Conservation (phyloP, 2,888 invertebrate species). For the Standfussiana lucernea region DNA sequence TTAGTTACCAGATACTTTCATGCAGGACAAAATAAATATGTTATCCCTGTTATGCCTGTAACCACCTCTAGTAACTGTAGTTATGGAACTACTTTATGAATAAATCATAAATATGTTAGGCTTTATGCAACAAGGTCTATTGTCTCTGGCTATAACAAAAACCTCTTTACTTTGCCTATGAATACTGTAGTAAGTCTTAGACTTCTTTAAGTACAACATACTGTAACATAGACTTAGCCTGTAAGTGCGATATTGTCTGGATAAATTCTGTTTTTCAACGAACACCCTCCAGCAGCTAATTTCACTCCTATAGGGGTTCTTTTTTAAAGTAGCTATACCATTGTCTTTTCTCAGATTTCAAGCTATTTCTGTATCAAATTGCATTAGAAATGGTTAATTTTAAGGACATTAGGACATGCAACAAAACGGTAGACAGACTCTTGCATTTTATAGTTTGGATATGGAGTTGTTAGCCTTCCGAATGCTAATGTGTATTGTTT, state of each 20-base stretch:
- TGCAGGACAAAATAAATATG: neutral
- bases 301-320: neutral
- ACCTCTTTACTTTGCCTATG: conserved; percentile 18
- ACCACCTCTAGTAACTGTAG: neutral
- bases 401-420: neutral
- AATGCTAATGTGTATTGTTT: neutral
- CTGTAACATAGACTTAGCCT: neutral
- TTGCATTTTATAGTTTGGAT: neutral
- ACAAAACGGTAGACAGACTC: neutral
- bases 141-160: conserved; percentile 24
- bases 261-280: neutral
- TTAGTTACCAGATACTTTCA: neutral
- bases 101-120: conserved; percentile 25
- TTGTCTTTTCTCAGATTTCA: neutral
- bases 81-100: conserved; percentile 13
- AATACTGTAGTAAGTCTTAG: conserved; percentile 11
- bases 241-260: neutral
- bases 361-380: neutral
- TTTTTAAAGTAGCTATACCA: neutral
- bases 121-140: conserved; percentile 5
- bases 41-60: neutral
- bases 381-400: too few relatives aligned
- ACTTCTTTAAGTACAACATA: conserved; percentile 1
- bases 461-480: neutral
- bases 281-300: neutral